phyloP scores from a whole-genome alignment of 1,140 invertebrate species.

The Lamellibrachia luymesi region DNA sequence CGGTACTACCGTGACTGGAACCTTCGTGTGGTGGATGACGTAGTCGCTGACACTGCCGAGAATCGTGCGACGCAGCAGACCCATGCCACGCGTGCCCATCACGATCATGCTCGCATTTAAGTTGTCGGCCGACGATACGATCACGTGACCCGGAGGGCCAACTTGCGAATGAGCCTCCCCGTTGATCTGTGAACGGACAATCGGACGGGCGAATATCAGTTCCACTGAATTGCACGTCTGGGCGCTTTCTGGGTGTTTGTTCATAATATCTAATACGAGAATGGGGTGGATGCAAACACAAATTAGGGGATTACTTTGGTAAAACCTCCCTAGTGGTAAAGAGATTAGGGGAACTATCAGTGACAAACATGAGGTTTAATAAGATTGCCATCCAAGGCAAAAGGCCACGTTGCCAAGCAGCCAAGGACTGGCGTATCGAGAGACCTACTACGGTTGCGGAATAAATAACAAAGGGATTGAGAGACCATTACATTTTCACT shows the following conservation, averaged over 20 bases:
- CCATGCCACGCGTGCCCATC: conserved; percentile 27
- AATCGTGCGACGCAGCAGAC: conserved; percentile 21
- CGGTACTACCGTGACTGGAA: conserved; percentile 19
- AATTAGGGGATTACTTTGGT: too few relatives aligned
- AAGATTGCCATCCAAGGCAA: too few relatives aligned
- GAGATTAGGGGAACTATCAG: too few relatives aligned
- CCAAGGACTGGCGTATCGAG: too few relatives aligned
- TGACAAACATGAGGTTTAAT: too few relatives aligned
- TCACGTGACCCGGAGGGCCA: conserved; percentile 18
- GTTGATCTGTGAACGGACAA: background rate
- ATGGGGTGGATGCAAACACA: too few relatives aligned
- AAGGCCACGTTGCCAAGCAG: too few relatives aligned
- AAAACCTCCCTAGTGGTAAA: too few relatives aligned
- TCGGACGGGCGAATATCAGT: background rate
- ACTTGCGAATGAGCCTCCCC: background rate
- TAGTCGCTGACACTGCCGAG: conserved; percentile 27
- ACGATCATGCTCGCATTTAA: conserved; percentile 18
- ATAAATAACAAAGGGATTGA: too few relatives aligned
- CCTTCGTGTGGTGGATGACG: conserved; percentile 24
- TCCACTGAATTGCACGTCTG: background rate
- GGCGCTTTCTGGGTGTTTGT: background rate
- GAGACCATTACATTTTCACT: too few relatives aligned
- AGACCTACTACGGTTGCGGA: too few relatives aligned
- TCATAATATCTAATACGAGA: too few relatives aligned
- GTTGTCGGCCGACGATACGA: conserved; percentile 15